Conservation (phyloP, 2,888 invertebrate species). For the Pheosia gnoma region DNA sequence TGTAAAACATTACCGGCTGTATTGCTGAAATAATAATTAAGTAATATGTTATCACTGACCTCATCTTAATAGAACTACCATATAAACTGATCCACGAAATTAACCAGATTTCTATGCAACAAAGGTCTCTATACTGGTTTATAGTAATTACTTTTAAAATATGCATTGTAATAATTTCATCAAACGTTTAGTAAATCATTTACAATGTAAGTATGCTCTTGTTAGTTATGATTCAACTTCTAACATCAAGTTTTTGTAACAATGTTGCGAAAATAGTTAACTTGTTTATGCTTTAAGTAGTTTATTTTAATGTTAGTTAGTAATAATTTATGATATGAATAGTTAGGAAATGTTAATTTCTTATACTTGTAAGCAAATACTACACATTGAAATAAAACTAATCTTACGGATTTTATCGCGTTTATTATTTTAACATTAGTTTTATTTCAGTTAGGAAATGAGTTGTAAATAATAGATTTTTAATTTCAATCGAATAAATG, state of each 20-base stretch:
- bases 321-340: too few species aligned
- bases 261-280: slow-evolving; percentile 21
- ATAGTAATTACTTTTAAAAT: slow-evolving; percentile 21
- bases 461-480: too few species aligned
- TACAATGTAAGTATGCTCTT: slow-evolving; percentile 15
- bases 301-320: too few species aligned
- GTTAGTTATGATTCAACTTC: slow-evolving; percentile 20
- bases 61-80: slow-evolving; percentile 54
- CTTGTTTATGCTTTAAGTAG: too few species aligned
- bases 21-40: slow-evolving; percentile 74
- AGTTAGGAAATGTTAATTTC: too few species aligned
- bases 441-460: too few species aligned
- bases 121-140: slow-evolving; percentile 44
- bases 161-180: slow-evolving; percentile 45
- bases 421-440: too few species aligned
- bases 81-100: slow-evolving; percentile 35
- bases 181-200: slow-evolving; percentile 48
- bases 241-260: slow-evolving; percentile 27
- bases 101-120: slow-evolving; percentile 4
- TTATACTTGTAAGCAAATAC: too few species aligned
- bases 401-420: too few species aligned
- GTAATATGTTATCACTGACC: slow-evolving; percentile 66
- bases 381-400: too few species aligned
- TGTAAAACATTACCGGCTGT: slow-evolving; percentile 52
- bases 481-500: too few species aligned